Evolutionary conservation across 2,888 invertebrate genomes (phyloP).

Genomic region (Leptothorax acervorum): DNA sequence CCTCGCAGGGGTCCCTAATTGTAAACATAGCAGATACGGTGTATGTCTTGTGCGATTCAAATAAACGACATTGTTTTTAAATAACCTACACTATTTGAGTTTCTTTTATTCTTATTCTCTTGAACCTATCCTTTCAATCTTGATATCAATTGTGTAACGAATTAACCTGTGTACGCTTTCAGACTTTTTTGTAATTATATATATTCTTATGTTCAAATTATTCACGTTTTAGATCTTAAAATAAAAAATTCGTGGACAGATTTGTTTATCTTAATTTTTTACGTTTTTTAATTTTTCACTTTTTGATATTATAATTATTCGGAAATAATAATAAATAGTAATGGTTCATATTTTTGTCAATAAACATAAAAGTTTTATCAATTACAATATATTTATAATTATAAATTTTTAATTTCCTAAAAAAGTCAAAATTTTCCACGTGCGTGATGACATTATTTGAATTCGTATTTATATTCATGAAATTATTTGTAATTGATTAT

Average conservation of each 20-base stretch:
- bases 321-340: too few species aligned
- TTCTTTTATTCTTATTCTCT: background rate
- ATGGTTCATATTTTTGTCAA: background rate
- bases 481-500: background rate
- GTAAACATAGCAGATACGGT: conserved; percentile 85
- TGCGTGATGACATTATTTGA: background rate
- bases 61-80: conserved; percentile 86
- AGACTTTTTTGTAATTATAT: background rate
- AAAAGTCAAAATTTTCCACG: background rate
- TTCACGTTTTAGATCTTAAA: background rate
- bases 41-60: conserved; percentile 86
- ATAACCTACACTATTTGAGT: conserved; percentile 70
- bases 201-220: background rate
- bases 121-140: background rate
- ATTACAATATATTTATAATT: background rate
- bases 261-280: background rate
- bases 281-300: background rate
- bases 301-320: too few species aligned
- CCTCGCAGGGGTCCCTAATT: conserved; percentile 80
- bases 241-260: background rate
- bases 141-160: background rate
- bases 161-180: background rate
- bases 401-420: background rate
- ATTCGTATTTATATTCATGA: background rate
- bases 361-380: background rate